Conservation (phyloP, 2,888 invertebrate species). For the Thyatira batis region DNA sequence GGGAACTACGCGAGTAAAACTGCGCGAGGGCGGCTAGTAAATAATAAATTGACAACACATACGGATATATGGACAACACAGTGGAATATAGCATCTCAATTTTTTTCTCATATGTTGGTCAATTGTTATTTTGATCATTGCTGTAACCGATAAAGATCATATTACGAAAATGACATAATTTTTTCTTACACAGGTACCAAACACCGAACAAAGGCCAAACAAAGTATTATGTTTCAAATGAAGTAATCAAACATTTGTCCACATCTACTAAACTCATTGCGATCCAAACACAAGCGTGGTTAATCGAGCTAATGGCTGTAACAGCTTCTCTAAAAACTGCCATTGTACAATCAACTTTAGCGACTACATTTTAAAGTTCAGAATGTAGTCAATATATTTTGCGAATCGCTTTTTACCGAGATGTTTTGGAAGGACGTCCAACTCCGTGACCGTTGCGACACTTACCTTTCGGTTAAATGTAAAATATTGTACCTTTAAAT, state of each 20-base stretch:
- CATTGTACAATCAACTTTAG: conserved; percentile 32
- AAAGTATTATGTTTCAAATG: background rate
- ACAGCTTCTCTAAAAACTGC: conserved; percentile 27
- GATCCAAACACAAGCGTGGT: conserved; percentile 60
- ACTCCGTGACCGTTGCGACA: conserved; percentile 61
- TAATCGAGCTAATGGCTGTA: conserved; percentile 64
- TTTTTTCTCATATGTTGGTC: too few relatives aligned
- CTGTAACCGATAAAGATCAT: background rate
- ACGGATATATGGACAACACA: too few relatives aligned
- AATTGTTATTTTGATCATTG: background rate
- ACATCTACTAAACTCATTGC: conserved; percentile 39
- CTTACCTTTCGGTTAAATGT: conserved; percentile 24
- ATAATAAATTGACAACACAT: too few relatives aligned
- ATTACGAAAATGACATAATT: background rate
- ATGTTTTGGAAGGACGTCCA: conserved; percentile 55
- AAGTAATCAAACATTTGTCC: conserved; percentile 31
- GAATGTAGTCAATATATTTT: conserved; percentile 32
- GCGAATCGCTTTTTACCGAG: conserved; percentile 54
- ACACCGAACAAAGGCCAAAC: background rate
- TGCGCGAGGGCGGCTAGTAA: too few relatives aligned
- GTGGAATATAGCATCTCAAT: too few relatives aligned
- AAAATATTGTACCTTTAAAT: conserved; percentile 5
- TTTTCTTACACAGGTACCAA: background rate
- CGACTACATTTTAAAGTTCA: conserved; percentile 28
- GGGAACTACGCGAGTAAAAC: too few relatives aligned